Evolutionary conservation across 2,113 vertebrate genomes (phyloP).

Genomic region (Paradisaea rubra): DNA sequence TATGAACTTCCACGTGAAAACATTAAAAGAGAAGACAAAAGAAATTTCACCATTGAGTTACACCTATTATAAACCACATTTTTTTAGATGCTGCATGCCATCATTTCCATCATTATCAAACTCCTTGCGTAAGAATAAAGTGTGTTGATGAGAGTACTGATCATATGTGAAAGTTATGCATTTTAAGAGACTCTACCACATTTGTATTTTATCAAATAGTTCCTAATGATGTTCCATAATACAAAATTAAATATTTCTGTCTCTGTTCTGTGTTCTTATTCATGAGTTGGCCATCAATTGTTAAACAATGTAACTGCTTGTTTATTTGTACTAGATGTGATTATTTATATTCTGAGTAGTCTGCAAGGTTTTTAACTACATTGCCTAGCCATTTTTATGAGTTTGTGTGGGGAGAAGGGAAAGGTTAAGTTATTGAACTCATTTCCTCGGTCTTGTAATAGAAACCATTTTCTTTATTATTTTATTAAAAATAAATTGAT

Average conservation of each 20-base stretch:
- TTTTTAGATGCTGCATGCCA: background rate
- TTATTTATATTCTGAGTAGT: slow-evolving; percentile 57
- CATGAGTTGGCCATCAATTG: slow-evolving; percentile 56
- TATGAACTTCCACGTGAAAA: background rate
- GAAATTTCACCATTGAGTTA: background rate
- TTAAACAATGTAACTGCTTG: slow-evolving; percentile 58
- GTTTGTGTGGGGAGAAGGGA: slow-evolving; percentile 32
- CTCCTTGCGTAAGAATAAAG: background rate
- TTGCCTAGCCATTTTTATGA: slow-evolving; percentile 26
- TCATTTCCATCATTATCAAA: background rate
- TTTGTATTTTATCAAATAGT: slow-evolving; percentile 58
- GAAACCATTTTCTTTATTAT: slow-evolving; percentile 25
- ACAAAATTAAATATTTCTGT: slow-evolving; percentile 67
- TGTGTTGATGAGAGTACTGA: background rate
- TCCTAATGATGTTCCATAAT: slow-evolving; percentile 67
- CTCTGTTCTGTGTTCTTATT: slow-evolving; percentile 52
- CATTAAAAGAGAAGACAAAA: background rate
- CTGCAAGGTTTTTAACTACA: slow-evolving; percentile 49
- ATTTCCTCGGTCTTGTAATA: slow-evolving; percentile 8
- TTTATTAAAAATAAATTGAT: slow-evolving; percentile 53
- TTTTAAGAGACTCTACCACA: slow-evolving; percentile 34
- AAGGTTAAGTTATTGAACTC: slow-evolving; percentile 19
- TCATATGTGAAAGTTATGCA: background rate
- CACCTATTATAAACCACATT: background rate
- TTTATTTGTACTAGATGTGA: slow-evolving; percentile 64